Base-by-base conservation (phyloP, 2,888 invertebrate species). In the Pinctada fucata region DNA sequence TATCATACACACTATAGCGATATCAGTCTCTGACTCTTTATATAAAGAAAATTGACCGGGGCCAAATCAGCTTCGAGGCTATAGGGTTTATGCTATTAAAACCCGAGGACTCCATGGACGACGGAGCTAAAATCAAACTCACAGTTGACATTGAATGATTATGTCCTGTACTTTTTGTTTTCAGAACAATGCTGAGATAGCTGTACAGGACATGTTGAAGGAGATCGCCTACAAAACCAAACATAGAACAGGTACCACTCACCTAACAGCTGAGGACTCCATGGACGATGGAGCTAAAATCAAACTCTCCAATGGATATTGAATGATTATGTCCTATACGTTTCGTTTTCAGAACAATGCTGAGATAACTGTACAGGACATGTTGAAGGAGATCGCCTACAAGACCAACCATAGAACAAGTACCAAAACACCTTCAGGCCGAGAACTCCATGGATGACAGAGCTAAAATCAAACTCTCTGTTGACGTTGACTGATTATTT, bases 221-320 rank as follows among this genome's bases (percentile, higher is more conserved):
- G 94, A 95, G 88, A 94, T 95, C 58, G 92, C 91, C 3, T 94
- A 94, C 52, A 83, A 89, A 73, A 89, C 90, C 3, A 85, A 81
- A 70, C 77, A 77, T 49, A 79, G 83, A 45, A 90, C 90, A 13
- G 89, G 89, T 3, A 83, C 84, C 13, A 88, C 89, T 5, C 77
- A 94, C 0, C 93, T 98, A 0, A 93, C 94, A 82, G 97, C 97
- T 0, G 94, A 94, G 1, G 98, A 99, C 91, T 95, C 94, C 87
- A 96, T 99, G 96, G 99, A 99, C 93, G 98, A 99, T 91, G 99
- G 99, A 0, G 97, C 97, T 0, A 95, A 95, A 0, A 98, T 99
- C 83, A 93, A 93, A 2, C 94, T 99, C 10, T 95, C n/a, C 94
- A 48, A 95, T 99, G 0, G 94, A 95, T 0, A 95, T 99, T 65